Evolutionary conservation across 2,113 vertebrate genomes (phyloP), one percentile per base, ranked within the genome.

Genomic region (Hippocampus zosterae): DNA sequence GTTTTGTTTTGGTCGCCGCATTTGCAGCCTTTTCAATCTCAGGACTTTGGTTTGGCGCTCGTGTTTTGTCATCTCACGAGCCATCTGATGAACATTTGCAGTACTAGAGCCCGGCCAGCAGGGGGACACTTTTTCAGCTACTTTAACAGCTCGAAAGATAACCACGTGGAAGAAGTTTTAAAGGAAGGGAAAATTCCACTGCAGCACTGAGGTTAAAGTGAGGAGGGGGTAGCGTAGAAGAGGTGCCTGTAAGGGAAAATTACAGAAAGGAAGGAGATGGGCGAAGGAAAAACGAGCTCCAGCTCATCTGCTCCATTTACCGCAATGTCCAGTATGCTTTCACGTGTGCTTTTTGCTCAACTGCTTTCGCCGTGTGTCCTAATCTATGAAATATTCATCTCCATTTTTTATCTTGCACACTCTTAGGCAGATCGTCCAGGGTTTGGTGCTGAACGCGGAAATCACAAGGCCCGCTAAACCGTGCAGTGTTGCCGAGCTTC

Each of bases 391-490:
- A 76, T 71, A 71, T 77, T 70, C 52, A 76, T 55, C 1, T 29
- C 75, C 7, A 61, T 64, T 73, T 37, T 37, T 21, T 68, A 1
- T 64, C 42, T 4, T 13, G 11, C 33, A 64, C 92, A 91, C 91
- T 93, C 91, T 80, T 79, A 91, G 97, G 72, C 89, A 92, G 50
- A 92, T 97, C 89, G 94, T 93, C 48, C 95, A 94, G 88, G 93
- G 93, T 84, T 89, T 99, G 87, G 94, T 99, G 88, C 91, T 98
- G 92, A 96, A 87, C 19, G 33, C 91, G 37, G 95, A 94, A 82
- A 90, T 91, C 72, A 50, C 87, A 71, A 88, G 77, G 70, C 73
- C 88, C 0, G 77, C 86, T 23, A 80, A 90, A 25, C 56, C 86
- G 53, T 77, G 89, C 15, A 27, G 91, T 23, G 78, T 95, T 57